Base-by-base conservation (phyloP, 2,888 invertebrate species). In the Didymodactylos carnosus region DNA sequence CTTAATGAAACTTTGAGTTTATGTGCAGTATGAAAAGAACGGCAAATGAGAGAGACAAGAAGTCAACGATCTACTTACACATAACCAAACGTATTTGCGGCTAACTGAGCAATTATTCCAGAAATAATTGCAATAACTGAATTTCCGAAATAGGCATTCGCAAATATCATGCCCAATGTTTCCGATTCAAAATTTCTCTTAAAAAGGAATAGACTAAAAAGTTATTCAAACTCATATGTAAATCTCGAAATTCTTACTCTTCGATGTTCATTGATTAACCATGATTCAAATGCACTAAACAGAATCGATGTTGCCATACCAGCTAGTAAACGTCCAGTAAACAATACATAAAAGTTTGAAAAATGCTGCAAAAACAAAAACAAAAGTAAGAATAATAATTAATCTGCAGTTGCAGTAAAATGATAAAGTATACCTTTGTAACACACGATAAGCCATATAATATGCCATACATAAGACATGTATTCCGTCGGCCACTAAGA, bases 221-320 rank as follows among this genome's bases (percentile, higher is more conserved):
- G 1, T 53, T 13, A 6, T 62, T 16, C 11, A 6, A 11, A 3
- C 8, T 39, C 10, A 29, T 27, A 35, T 49, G 72, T 40, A n/a
- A 35, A 72, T n/a, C 29, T 69, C 16, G 35, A 72, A 51, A 19
- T 39, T 72, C 77, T 75, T 76, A 85, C 85, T 80, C 83, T 82
- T 76, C 83, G 81, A 77, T 85, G 84, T 78, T 85, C 85, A 78
- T 79, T 83, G 39, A 86, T 80, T 39, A 86, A 81, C 85, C 85
- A 85, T 7, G 84, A 84, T 78, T 85, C 85, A 78, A 85, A 85
- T 19, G 85, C 85, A 75, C 84, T 84, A 80, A 84, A 86, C 40
- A 85, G 80, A 41, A 85, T 85, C 10, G 84, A 85, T 3, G 85
- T 86, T n/a, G 85, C 85, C 69, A 84, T 83, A 14, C 85, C 85